phyloP scores from a whole-genome alignment of 2,797 vertebrate species.

The Argyrosomus regius region DNA sequence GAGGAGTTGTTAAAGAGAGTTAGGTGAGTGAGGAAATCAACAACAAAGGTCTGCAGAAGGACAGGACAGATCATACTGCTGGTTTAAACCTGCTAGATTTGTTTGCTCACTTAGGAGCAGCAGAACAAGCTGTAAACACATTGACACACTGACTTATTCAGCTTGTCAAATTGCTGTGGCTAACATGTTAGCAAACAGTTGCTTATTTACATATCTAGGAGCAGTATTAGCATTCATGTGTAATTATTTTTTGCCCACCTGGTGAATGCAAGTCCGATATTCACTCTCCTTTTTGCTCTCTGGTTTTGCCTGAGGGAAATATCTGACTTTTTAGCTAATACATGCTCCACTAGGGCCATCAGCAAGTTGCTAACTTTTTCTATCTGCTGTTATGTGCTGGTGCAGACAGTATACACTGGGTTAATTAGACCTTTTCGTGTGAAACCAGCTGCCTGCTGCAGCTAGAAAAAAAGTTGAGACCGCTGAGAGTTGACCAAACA shows the following conservation, averaged over 20 bases:
- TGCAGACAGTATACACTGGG: background rate
- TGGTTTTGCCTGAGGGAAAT: background rate
- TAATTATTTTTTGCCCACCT: background rate
- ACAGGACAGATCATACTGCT: too few species aligned
- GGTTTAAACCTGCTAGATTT: background rate
- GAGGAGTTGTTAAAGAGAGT: background rate
- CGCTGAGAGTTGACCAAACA: background rate
- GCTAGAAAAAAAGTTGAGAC: background rate
- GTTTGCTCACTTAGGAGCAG: constrained; percentile 2
- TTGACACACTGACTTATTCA: background rate
- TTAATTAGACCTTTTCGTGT: background rate
- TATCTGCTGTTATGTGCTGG: background rate
- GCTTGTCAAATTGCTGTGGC: background rate
- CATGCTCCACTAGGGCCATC: background rate
- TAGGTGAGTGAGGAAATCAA: background rate
- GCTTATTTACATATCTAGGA: background rate
- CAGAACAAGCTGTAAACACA: background rate
- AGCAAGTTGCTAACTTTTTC: background rate
- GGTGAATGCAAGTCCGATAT: background rate
- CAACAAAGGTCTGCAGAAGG: background rate
- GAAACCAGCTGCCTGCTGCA: background rate
- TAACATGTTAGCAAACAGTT: background rate
- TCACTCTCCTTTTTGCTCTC: background rate
- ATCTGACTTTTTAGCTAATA: background rate
- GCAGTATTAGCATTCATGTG: background rate